Evolutionary conservation across 35 echinoderm and acorn worm species (phyloP).

Genomic region (Hemicentrotus pulcherrimus): DNA sequence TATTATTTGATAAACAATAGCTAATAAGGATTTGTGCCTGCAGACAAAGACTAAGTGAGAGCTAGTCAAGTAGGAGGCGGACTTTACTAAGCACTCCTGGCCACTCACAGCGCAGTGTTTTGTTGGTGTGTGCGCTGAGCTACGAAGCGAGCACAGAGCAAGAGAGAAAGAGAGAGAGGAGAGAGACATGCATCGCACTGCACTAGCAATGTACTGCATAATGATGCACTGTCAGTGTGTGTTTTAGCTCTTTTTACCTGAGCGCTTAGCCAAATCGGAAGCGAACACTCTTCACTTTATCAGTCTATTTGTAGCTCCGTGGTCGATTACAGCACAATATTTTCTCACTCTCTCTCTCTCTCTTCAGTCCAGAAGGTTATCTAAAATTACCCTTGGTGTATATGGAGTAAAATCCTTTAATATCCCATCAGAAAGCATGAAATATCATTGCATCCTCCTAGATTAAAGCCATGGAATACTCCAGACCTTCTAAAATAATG

Average conservation of each 20-base stretch:
- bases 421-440: background rate
- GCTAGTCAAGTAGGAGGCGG: background rate
- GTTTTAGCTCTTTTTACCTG: background rate
- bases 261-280: background rate
- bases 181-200: background rate
- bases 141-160: background rate
- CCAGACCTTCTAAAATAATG: background rate
- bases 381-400: background rate
- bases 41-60: background rate
- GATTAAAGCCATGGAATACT: background rate
- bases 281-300: background rate
- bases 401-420: background rate
- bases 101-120: background rate
- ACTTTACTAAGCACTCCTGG: background rate
- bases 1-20: too few relatives aligned
- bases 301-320: background rate
- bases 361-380: background rate
- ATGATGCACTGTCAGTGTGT: background rate
- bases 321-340: background rate
- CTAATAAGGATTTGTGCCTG: too few relatives aligned
- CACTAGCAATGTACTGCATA: background rate
- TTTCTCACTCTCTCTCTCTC: background rate
- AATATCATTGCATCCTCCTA: background rate
- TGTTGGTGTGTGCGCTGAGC: slow-evolving; percentile 8
- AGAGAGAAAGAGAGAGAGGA: background rate